Evolutionary conservation across 2,113 vertebrate genomes (phyloP).

Genomic region (Zosterops lateralis): DNA sequence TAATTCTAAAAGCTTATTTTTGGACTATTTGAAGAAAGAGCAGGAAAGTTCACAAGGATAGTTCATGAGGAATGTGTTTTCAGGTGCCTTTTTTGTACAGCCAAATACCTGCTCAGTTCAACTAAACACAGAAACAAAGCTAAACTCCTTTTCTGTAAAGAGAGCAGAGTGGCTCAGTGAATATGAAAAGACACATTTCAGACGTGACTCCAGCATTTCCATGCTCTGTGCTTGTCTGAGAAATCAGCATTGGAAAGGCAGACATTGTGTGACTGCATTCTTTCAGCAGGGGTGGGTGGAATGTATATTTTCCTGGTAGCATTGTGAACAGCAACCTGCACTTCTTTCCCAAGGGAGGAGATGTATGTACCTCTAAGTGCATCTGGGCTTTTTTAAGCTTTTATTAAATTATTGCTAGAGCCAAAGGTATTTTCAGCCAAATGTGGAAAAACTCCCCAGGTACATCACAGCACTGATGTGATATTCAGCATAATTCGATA

Average conservation of each 20-base stretch:
- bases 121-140: background rate
- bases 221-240: background rate
- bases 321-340: background rate
- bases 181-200: background rate
- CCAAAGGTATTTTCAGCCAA: background rate
- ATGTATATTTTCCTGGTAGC: background rate
- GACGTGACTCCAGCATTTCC: background rate
- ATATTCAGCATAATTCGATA: background rate
- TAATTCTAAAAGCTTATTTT: background rate
- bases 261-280: background rate
- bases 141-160: background rate
- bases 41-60: background rate
- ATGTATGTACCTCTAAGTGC: background rate
- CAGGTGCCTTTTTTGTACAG: background rate
- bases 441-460: background rate
- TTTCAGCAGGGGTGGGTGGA: background rate
- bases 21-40: background rate
- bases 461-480: rapidly evolving
- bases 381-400: background rate
- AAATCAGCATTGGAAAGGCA: background rate
- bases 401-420: background rate
- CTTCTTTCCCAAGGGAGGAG: background rate
- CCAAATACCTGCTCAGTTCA: background rate
- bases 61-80: background rate
- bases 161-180: background rate